These are phyloP conservation scores for Chloroceryle aenea DNA, from an alignment of 2,113 vertebrate species.

Conservation along the genomic window DNA sequence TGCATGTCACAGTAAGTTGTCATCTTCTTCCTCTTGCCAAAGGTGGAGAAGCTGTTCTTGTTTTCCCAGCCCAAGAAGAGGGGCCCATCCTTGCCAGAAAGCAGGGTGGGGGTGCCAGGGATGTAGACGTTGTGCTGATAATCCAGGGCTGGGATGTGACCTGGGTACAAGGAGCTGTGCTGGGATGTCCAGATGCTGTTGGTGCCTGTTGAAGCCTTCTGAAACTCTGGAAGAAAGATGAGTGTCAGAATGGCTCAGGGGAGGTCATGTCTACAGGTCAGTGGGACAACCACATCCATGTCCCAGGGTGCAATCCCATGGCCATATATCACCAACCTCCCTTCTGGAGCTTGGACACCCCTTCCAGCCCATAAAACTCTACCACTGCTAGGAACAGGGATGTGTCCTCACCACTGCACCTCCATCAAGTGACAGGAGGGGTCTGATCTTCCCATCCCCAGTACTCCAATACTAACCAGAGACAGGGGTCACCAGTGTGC, in stretches of 20 bases:
- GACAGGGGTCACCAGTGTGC: slow-evolving; percentile 79
- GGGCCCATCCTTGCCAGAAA: slow-evolving; percentile 79
- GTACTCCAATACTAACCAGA: slow-evolving; percentile 77
- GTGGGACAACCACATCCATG: not conserved
- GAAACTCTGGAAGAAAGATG: slow-evolving; percentile 78
- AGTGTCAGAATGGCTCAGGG: not conserved
- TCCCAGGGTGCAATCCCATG: not conserved
- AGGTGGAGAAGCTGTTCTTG: slow-evolving; percentile 91
- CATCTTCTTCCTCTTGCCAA: slow-evolving; percentile 89
- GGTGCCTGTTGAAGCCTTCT: slow-evolving; percentile 79
- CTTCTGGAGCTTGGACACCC: not conserved
- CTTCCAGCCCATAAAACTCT: not conserved
- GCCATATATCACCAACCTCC: not conserved
- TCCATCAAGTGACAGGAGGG: rapidly evolving
- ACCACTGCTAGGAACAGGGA: not conserved
- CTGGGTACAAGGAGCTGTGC: slow-evolving; percentile 78
- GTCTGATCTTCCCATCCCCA: not conserved
- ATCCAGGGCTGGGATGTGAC: slow-evolving; percentile 81
- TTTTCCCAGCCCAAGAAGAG: slow-evolving; percentile 82
- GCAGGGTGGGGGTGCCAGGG: slow-evolving; percentile 85
- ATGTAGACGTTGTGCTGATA: slow-evolving; percentile 94
- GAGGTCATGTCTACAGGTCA: not conserved
- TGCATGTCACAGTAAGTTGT: slow-evolving; percentile 83
- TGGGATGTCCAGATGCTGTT: slow-evolving; percentile 85
- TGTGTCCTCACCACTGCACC: not conserved